A percentile compares a stretch with the other conserved stretches of the same genome.
phyloP scores from a whole-genome alignment of 2,888 invertebrate species.

The Platycheirus albimanus region DNA sequence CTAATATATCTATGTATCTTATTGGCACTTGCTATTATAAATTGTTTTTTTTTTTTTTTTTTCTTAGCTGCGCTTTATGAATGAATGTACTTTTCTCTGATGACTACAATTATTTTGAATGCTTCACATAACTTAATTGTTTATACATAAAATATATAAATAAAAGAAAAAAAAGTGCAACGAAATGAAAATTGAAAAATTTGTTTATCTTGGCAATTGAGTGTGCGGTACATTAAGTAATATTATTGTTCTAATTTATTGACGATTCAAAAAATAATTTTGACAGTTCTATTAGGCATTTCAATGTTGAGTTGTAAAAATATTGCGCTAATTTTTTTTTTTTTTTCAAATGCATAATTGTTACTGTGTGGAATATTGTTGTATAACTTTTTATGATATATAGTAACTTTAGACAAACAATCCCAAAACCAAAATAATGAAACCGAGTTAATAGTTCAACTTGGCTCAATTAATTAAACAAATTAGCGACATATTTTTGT shows the following conservation, averaged over 20 bases:
- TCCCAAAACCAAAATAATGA: too few species aligned
- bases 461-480: too few species aligned
- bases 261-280: not conserved
- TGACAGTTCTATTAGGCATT: not conserved
- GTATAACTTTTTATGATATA: too few species aligned
- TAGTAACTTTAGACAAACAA: too few species aligned
- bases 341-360: too few species aligned
- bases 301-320: not conserved
- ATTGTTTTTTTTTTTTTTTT: not conserved
- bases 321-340: too few species aligned
- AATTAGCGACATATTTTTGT: too few species aligned
- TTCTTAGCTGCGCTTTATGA: conserved; percentile 7
- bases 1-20: too few species aligned
- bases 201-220: conserved; percentile 1
- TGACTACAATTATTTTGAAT: conserved; percentile 49
- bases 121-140: conserved; percentile 39
- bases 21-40: conserved; percentile 11
- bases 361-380: too few species aligned
- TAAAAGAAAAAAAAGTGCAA: not conserved
- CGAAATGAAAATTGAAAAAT: not conserved
- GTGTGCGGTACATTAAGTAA: not conserved
- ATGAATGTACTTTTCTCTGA: conserved; percentile 24
- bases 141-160: not conserved
- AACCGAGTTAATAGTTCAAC: too few species aligned
- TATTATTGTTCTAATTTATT: conserved; percentile 1